Percentiles rank a stretch among this genome's conserved stretches.
Evolutionary conservation across 2,797 vertebrate genomes (phyloP).

Genomic region (Epinephelus coioides): DNA sequence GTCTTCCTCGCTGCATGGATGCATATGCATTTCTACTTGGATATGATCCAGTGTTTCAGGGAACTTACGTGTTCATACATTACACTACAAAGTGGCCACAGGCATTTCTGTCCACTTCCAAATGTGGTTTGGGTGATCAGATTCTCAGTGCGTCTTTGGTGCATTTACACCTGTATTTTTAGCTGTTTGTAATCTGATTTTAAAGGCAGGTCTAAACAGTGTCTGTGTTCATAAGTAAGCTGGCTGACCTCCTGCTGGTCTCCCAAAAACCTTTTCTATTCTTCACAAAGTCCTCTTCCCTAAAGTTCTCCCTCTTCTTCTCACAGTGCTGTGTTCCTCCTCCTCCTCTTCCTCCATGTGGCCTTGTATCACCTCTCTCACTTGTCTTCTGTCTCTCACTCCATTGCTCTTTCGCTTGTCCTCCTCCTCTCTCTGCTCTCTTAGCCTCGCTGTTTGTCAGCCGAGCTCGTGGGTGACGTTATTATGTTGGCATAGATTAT

Average conservation of each 20-base stretch:
- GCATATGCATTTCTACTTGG: neutral
- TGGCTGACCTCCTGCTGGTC: constrained; percentile 1
- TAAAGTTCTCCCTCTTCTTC: neutral
- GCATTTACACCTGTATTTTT: constrained; percentile 29
- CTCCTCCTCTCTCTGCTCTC: constrained; percentile 30
- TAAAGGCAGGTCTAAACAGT: neutral
- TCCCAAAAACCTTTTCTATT: neutral
- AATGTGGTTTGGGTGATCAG: neutral
- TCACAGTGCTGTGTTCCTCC: neutral
- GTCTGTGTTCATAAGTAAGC: neutral
- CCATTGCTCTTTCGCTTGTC: constrained; percentile 1
- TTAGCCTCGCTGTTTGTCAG: constrained; percentile 31
- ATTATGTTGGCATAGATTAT: constrained; percentile 54
- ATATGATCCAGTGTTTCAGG: neutral
- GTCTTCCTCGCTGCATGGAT: neutral
- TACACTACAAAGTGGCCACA: neutral
- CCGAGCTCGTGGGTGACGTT: constrained; percentile 31
- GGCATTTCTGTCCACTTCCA: neutral
- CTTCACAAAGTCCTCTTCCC: neutral
- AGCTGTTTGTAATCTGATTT: constrained; percentile 16
- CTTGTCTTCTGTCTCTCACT: constrained; percentile 13
- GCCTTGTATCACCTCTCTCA: constrained; percentile 41
- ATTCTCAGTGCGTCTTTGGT: constrained; percentile 3
- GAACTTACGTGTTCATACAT: neutral
- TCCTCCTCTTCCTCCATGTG: constrained; percentile 20